phyloP scores from a whole-genome alignment of 30 jellyfish, hydroid and myxozoan species.

The Aurelia sp. region DNA sequence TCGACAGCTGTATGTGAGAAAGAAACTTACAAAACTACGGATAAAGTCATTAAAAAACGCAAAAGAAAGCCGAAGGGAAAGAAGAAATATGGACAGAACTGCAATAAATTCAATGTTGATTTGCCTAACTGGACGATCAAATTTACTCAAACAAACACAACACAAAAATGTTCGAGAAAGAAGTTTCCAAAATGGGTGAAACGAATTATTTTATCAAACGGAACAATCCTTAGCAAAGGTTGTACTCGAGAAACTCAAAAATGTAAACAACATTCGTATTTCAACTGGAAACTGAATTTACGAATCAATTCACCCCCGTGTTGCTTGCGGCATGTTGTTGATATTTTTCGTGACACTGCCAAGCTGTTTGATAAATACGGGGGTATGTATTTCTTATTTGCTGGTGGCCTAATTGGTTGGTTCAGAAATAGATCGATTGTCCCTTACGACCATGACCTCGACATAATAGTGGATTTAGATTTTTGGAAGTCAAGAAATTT shows the following conservation, averaged over 20 bases:
- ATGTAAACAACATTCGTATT: conserved; percentile 42
- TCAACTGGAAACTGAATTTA: neutral
- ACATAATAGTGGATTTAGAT: conserved; percentile 27
- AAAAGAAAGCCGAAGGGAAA: neutral
- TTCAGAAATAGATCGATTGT: conserved; percentile 34
- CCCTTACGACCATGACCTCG: conserved; percentile 67
- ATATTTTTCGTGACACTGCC: conserved; percentile 21
- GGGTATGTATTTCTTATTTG: conserved; percentile 34
- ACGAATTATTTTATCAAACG: conserved; percentile 29
- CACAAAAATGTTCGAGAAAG: neutral
- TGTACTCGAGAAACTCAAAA: conserved; percentile 17
- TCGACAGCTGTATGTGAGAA: neutral
- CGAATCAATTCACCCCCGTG: conserved; percentile 70
- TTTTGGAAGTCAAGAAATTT: conserved; percentile 46
- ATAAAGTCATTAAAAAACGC: neutral
- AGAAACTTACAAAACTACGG: neutral
- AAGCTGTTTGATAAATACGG: neutral
- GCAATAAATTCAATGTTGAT: conserved; percentile 1
- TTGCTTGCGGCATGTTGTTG: conserved; percentile 32
- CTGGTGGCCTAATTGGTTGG: conserved; percentile 71
- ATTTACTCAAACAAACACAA: neutral
- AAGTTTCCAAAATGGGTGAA: conserved; percentile 46
- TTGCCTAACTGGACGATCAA: conserved; percentile 57
- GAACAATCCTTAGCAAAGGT: conserved; percentile 27
- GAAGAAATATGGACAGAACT: neutral